These are phyloP conservation scores for Coelopa frigida DNA, from an alignment of 1,140 invertebrate species.

Conservation along the genomic window DNA sequence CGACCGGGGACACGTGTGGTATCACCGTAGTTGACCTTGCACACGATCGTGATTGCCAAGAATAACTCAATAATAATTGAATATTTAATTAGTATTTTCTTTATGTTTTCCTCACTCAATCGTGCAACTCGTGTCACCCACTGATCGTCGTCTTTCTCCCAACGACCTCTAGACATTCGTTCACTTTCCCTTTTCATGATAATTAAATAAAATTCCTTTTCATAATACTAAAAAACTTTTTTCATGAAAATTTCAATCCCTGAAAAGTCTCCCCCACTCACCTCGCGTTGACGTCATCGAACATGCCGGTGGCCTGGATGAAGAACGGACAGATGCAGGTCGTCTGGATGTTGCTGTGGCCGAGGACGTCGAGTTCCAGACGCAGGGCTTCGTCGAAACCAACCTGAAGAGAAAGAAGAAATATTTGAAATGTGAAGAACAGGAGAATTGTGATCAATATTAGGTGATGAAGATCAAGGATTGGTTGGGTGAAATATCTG, in stretches of 20 bases:
- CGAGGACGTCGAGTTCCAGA: constrained; percentile 63
- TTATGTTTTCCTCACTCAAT: too few relatives aligned
- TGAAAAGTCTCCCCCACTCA: constrained; percentile 41
- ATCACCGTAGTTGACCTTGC: too few relatives aligned
- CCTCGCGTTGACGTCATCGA: constrained; percentile 79
- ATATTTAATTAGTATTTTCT: too few relatives aligned
- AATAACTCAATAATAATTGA: too few relatives aligned
- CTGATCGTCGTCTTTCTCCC: too few relatives aligned
- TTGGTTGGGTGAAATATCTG: too few relatives aligned
- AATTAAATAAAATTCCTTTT: too few relatives aligned
- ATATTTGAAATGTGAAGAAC: background rate
- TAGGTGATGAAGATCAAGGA: background rate
- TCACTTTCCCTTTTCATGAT: too few relatives aligned
- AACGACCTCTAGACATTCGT: too few relatives aligned
- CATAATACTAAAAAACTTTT: constrained; percentile 15
- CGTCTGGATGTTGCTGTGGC: constrained; percentile 69
- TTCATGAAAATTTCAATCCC: constrained; percentile 1
- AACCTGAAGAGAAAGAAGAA: constrained; percentile 23
- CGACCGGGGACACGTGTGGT: too few relatives aligned
- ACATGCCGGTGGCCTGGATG: constrained; percentile 90
- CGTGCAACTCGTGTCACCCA: too few relatives aligned
- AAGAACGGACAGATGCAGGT: constrained; percentile 91
- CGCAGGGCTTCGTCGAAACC: constrained; percentile 85
- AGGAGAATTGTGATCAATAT: background rate
- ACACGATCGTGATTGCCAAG: too few relatives aligned